phyloP scores from a whole-genome alignment of 2,797 vertebrate species.

The Cyprinodon diabolis region DNA sequence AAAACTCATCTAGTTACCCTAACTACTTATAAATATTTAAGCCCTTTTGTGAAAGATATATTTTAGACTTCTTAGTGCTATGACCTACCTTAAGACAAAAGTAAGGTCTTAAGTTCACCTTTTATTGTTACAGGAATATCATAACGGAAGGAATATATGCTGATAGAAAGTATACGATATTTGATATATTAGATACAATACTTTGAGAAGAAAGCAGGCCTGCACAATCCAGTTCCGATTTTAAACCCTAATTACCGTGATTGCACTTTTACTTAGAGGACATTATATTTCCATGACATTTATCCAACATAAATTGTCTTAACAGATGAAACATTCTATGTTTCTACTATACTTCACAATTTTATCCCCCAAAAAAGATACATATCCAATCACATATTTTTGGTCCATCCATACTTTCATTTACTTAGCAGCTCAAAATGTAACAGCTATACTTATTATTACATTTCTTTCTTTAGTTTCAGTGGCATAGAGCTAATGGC shows the following conservation, averaged over 20 bases:
- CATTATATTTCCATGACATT: background rate
- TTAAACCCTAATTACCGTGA: conserved; percentile 30
- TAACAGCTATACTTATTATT: conserved; percentile 8
- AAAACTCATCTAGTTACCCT: conserved; percentile 20
- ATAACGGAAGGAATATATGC: background rate
- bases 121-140: conserved; percentile 11
- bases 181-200: background rate
- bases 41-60: conserved; percentile 10
- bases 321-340: conserved; percentile 20
- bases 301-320: conserved; percentile 30
- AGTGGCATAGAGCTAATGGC: background rate
- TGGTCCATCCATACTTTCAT: conserved; percentile 45
- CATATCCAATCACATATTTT: conserved; percentile 22
- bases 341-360: conserved; percentile 22
- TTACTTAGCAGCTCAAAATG: conserved; percentile 28
- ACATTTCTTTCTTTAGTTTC: background rate
- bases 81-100: background rate
- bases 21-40: conserved; percentile 20
- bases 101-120: conserved; percentile 6
- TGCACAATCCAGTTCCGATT: conserved; percentile 16
- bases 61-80: conserved; percentile 4
- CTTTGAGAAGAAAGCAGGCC: background rate
- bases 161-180: conserved; percentile 7
- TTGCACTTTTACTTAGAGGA: conserved; percentile 30
- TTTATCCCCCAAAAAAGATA: conserved; percentile 32